Evolutionary conservation across 2,113 vertebrate genomes (phyloP), one percentile per base, ranked within the genome.

Genomic region (Emydura subglobosa): DNA sequence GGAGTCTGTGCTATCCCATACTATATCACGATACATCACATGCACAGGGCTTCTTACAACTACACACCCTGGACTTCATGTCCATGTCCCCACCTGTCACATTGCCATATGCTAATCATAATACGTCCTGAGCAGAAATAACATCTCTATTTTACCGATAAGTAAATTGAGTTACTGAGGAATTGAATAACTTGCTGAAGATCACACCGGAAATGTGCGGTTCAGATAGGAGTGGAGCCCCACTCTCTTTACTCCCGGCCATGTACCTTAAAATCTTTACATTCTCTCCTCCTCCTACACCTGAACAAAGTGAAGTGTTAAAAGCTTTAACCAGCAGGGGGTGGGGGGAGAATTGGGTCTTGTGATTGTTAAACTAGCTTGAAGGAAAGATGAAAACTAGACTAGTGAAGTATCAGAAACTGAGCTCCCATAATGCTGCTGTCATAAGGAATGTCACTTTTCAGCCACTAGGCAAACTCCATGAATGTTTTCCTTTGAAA

Each of bases 261-360:
- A 76, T 55, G 19, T 0, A 0, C 76, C 94, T 47, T 8, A 88
- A 42, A 90, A 87, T 24, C 51, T 1, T 39, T 1, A 21, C 7
- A 42, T 86, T 54, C 78, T 89, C 72, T 78, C 86, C 72, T 65
- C 51, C 54, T 1, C 1, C n/a, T 57, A 1, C 29, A 22, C 53
- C 50, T 2, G 0, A 54, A 61, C 0, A 0, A 16, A 0, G 0
- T 42, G 0, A 0, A 17, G 50, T 5, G 82, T 78, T 1, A 0
- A 21, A 80, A 34, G 0, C 49, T 44, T 50, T 79, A 90, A 4
- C 34, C 1, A 7, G 49, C 57, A 85, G 47, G 47, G 5, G 47
- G 47, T 47, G 47, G 47, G 47, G 47, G 8, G 47, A 8, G 47
- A 8, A 8, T 39, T 0, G 19, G 21, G 10, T 6, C n/a, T 42